Base-by-base conservation (phyloP, 2,113 vertebrate genomes). In the Bos indicus region DNA sequence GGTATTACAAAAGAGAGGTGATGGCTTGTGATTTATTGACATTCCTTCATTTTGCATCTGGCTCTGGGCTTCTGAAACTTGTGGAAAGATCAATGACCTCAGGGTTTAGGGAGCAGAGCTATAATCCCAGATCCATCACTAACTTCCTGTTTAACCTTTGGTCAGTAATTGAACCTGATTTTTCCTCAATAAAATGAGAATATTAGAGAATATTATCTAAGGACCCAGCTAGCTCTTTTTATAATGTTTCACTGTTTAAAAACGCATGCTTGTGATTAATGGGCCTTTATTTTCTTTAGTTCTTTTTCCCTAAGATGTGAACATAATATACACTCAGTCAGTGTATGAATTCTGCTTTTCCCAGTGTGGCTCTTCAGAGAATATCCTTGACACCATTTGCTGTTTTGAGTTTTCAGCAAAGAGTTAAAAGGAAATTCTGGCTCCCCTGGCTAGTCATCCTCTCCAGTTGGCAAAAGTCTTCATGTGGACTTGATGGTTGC, bases 401-500 rank as follows among this genome's bases (percentile, higher is more conserved):
- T 91, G 80, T 96, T 97, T 97, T 93, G 77, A 85, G 23, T 88
- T 94, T 96, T 94, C 83, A 91, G 90, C 91, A 91, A 98, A 97
- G 92, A 97, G 96, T 98, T 98, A 96, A 98, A 94, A 93, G 83
- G 96, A 94, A 93, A 93, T 48, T 91, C 94, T 93, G 86, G 26
- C 82, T 96, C 89, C 59, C 30, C 77, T 87, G 33, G 83, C 93
- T 84, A 93, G 88, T 96, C 95, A 97, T 94, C 83, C 46, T 95
- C 96, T 96, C 97, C 98, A 98, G 96, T 96, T 98, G 98, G 98
- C 98, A 95, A 54, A 95, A 97, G 62, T 48, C 97, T 96, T 97
- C 91, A 94, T 93, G 96, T 81, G 95, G 95, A 98, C 93, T 95
- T 98, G 97, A 97, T 98, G 98, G 98, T 98, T 98, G 96, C 98